Conservation (phyloP, 2,113 vertebrate genomes). For the Cyanoramphus novaezelandiae region DNA sequence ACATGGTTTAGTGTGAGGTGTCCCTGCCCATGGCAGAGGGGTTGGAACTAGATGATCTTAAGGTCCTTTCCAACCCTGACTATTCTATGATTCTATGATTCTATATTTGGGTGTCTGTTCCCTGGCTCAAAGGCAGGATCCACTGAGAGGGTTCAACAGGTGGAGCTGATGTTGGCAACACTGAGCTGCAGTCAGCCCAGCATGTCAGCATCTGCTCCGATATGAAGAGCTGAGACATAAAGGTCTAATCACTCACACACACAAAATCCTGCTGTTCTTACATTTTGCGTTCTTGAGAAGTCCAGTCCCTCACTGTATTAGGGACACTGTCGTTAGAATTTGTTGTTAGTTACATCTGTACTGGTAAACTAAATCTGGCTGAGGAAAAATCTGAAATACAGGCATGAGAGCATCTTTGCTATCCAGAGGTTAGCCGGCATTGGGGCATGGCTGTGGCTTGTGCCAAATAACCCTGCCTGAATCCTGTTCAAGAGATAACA, state of each 20-base stretch:
- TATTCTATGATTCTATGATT: background rate
- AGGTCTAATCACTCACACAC: background rate
- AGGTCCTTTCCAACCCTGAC: background rate
- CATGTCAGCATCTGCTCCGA: background rate
- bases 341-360: background rate
- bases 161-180: background rate
- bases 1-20: background rate
- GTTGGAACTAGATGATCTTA: background rate
- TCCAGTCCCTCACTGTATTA: background rate
- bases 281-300: background rate
- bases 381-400: background rate
- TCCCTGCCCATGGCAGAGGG: background rate
- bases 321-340: background rate
- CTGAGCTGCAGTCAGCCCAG: background rate
- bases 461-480: background rate
- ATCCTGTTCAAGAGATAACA: background rate
- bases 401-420: background rate
- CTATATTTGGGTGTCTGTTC: background rate
- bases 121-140: background rate
- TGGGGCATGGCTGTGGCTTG: background rate
- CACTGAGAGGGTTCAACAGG: background rate
- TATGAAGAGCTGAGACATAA: background rate
- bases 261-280: background rate
- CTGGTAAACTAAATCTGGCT: background rate
- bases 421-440: background rate